Conservation (phyloP, 2,797 vertebrate species). For the Tapirus indicus region DNA sequence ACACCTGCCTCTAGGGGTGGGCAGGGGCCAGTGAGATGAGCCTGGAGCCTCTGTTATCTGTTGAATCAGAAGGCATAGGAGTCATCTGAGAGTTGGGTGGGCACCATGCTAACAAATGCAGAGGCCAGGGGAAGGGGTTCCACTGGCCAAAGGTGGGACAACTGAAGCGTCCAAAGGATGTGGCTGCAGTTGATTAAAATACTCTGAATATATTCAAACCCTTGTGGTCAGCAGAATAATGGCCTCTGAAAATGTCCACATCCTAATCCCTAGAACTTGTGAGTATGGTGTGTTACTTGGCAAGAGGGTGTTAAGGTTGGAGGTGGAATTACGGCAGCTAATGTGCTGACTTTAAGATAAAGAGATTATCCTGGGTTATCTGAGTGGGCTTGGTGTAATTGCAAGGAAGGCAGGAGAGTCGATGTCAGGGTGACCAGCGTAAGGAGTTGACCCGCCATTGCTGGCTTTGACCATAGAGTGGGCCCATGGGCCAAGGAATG, state of each 20-base stretch:
- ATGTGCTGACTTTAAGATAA: background rate
- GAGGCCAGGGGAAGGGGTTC: background rate
- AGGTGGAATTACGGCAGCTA: background rate
- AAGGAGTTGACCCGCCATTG: background rate
- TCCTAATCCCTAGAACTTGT: background rate
- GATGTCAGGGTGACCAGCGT: background rate
- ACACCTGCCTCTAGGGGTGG: background rate
- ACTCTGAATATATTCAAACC: background rate
- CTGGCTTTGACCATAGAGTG: background rate
- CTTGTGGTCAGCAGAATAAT: background rate
- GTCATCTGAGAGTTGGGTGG: too few species aligned
- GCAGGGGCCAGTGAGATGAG: background rate
- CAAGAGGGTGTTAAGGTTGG: background rate
- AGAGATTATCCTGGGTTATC: background rate
- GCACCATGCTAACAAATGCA: background rate
- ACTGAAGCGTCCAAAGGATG: background rate
- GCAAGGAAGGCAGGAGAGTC: too few species aligned
- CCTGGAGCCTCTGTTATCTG: background rate
- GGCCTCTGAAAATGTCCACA: accelerated
- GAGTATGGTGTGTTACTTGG: background rate
- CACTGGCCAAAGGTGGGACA: background rate
- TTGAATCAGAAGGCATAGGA: background rate
- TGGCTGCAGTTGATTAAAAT: background rate
- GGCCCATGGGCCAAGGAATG: background rate
- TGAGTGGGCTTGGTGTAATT: background rate